phyloP scores from a whole-genome alignment of 2,797 vertebrate species.

The Sebastiscus albofasciatus region DNA sequence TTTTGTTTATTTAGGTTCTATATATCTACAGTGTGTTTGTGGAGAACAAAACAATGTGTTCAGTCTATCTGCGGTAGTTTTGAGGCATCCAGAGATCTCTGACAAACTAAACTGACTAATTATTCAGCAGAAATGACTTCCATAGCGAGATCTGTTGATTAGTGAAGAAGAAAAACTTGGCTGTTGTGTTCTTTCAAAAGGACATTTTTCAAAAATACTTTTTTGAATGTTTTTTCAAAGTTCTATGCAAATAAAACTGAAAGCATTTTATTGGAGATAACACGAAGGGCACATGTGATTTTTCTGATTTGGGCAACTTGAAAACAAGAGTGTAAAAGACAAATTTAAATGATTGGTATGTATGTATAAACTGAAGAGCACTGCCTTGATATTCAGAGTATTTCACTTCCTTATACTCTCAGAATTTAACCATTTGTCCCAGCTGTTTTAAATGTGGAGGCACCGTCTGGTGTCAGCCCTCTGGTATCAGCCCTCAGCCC shows the following conservation, averaged over 20 bases:
- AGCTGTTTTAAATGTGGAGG: not conserved
- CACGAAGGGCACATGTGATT: not conserved
- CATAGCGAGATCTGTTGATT: not conserved
- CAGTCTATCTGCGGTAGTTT: not conserved
- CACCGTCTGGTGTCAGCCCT: not conserved
- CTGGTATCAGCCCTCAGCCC: not conserved
- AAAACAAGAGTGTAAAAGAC: not conserved
- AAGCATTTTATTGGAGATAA: not conserved
- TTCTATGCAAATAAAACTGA: not conserved
- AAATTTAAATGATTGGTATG: not conserved
- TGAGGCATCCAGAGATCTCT: not conserved
- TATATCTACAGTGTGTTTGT: constrained; percentile 1
- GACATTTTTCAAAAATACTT: not conserved
- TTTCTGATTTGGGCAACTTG: not conserved
- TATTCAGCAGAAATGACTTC: not conserved
- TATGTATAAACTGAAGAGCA: not conserved
- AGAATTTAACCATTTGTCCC: not conserved
- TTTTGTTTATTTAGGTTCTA: constrained; percentile 2
- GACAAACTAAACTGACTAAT: not conserved
- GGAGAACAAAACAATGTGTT: not conserved
- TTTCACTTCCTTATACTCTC: not conserved
- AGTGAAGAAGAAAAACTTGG: not conserved
- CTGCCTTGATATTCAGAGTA: not conserved
- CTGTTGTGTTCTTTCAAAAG: not conserved
- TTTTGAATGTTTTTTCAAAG: not conserved